Percentiles rank a stretch among this genome's conserved stretches.
Evolutionary conservation across 2,888 invertebrate species (phyloP).

Genomic region (Drosophila nigritarsus): DNA sequence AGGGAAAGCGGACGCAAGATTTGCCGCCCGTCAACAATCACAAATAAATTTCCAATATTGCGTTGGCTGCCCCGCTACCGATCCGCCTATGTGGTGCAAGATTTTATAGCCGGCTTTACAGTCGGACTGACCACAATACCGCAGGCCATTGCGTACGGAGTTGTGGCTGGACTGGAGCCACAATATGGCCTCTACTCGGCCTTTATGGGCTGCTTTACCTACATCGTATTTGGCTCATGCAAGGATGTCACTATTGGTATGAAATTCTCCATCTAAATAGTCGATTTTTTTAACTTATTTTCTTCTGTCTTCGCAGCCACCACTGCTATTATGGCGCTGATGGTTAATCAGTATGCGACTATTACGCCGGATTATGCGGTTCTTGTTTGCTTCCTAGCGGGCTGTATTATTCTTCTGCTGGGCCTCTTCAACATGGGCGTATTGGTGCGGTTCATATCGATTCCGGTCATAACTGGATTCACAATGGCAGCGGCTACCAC

Average conservation of each 20-base stretch:
- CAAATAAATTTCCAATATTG: conserved; percentile 88
- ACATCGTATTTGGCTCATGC: conserved; percentile 94
- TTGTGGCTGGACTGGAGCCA: conserved; percentile 90
- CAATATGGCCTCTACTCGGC: conserved; percentile 96
- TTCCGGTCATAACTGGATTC: conserved; percentile 94
- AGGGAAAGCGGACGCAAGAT: conserved; percentile 80
- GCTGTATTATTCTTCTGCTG: conserved; percentile 89
- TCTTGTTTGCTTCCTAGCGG: conserved; percentile 90
- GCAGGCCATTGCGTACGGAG: conserved; percentile 93
- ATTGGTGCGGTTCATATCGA: conserved; percentile 93
- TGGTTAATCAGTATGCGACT: conserved; percentile 90
- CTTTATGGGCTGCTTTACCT: conserved; percentile 97
- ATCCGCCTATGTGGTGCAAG: conserved; percentile 88
- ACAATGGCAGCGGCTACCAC: conserved; percentile 94
- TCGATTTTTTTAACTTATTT: not conserved
- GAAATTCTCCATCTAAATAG: not conserved
- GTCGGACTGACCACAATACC: conserved; percentile 93
- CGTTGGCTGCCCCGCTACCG: conserved; percentile 92
- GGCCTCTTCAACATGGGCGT: conserved; percentile 93
- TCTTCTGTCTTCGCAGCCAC: conserved; percentile 87
- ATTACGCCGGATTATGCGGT: conserved; percentile 90
- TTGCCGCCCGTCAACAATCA: conserved; percentile 86
- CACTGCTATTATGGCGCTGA: conserved; percentile 94
- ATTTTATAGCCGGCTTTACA: conserved; percentile 93
- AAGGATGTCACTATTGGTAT: conserved; percentile 92